Percentiles rank a stretch among this genome's conserved stretches.
phyloP scores from a whole-genome alignment of 2,113 vertebrate species.

The Strigops habroptila region DNA sequence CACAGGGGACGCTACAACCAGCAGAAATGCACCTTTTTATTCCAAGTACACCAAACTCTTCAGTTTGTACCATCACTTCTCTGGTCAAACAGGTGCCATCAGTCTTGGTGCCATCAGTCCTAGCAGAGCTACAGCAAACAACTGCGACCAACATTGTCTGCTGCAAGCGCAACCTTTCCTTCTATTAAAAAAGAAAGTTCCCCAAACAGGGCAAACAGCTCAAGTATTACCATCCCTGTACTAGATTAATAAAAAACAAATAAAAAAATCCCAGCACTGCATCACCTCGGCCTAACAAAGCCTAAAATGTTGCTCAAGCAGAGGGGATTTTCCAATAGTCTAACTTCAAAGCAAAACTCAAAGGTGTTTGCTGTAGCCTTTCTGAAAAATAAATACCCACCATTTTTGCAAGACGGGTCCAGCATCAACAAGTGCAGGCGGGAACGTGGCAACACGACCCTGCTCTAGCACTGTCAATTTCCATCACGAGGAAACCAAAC shows the following conservation, averaged over 20 bases:
- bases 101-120: neutral
- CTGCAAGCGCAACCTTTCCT: neutral
- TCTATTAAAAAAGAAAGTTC: neutral
- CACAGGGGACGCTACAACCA: fast-evolving
- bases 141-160: neutral
- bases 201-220: neutral
- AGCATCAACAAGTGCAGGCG: neutral
- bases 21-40: neutral
- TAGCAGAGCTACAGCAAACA: neutral
- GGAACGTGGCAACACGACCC: neutral
- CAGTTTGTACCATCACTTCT: neutral
- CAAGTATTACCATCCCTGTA: neutral
- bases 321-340: neutral
- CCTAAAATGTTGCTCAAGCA: neutral
- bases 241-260: neutral
- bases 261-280: neutral
- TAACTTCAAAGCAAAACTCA: neutral
- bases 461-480: neutral
- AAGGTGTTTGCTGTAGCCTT: neutral
- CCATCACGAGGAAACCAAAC: neutral
- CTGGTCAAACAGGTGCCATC: neutral
- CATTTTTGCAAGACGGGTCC: neutral
- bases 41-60: neutral
- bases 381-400: neutral
- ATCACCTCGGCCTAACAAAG: neutral